phyloP scores from a whole-genome alignment of 2,113 vertebrate species.

The Albula glossodonta region DNA sequence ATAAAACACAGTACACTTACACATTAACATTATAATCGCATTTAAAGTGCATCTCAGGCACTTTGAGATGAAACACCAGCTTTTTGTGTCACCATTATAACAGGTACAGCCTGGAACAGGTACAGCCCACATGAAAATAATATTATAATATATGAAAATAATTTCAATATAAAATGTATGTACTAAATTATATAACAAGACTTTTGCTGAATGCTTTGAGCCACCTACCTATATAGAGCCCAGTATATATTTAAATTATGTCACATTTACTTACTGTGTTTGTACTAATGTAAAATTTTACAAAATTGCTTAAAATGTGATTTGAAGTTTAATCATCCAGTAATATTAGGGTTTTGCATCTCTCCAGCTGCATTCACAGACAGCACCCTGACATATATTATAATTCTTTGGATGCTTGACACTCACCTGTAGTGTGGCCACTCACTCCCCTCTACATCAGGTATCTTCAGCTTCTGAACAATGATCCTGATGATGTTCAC shows the following conservation, averaged over 20 bases:
- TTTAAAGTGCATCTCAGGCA: not conserved
- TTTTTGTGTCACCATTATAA: no score
- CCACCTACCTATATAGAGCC: no score
- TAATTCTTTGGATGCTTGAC: not conserved
- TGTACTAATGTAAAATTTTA: no score
- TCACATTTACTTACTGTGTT: no score
- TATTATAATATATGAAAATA: no score
- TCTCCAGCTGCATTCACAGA: not conserved
- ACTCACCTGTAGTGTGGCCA: conserved; percentile 62
- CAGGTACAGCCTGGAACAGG: no score
- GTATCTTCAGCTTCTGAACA: conserved; percentile 61
- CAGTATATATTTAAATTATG: no score
- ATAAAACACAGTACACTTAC: not conserved
- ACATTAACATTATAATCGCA: not conserved
- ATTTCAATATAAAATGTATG: no score
- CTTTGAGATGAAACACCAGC: not conserved
- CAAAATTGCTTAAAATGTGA: no score
- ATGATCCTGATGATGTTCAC: conserved; percentile 71
- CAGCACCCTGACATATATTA: not conserved
- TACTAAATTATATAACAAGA: no score
- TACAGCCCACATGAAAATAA: no score
- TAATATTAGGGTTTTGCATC: not conserved
- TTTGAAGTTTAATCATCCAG: not conserved
- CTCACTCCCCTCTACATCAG: conserved; percentile 54
- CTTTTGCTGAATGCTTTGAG: no score